Base-by-base conservation (phyloP, 2,797 vertebrate genomes). In the Crenichthys baileyi region DNA sequence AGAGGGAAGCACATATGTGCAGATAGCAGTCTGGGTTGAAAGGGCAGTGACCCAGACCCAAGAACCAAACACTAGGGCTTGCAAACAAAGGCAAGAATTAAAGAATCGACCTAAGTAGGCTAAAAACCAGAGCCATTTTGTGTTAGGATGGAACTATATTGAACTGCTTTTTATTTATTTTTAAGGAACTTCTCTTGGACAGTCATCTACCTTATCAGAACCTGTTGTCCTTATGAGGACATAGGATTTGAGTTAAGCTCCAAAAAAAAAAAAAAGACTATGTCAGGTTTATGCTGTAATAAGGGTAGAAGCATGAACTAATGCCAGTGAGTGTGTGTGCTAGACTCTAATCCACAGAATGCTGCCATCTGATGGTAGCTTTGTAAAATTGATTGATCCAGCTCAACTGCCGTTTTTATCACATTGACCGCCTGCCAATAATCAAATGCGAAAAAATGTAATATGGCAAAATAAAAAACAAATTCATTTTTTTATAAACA, bases 1-100 rank as follows among this genome's bases (percentile, higher is more conserved):
- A 93, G 76, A 77, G 81, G 79, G 80, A 83, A 77, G 85, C 74
- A 86, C 88, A 94, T 44, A 89, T 93, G 92, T 90, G 85, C 83
- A 80, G 81, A 90, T 24, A 79, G 78, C 24, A 39, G 75, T 67
- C 20, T 13, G 39, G 79, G 36, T 75, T 85, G 73, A 87, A 41
- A 58, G 83, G 87, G 60, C 84, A 83, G 51, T 79, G 87, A 93
- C 87, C 84, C 73, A 55, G 61, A 72, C 31, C 29, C 31, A 44
- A 74, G 53, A 77, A 63, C 76, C n/a, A 6, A 41, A 77, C 78
- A 31, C 5, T 41, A 77, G 29, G 74, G 77, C 26, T 73, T 36
- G 24, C 3, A 73, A 81, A 75, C 39, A 50, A 5, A 56, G 71
- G 75, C 48, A 65, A 70, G 75, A 75, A 53, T 39, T 41, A 9